Base-by-base conservation (phyloP, 2,797 vertebrate species). In the Dryobates pubescens region DNA sequence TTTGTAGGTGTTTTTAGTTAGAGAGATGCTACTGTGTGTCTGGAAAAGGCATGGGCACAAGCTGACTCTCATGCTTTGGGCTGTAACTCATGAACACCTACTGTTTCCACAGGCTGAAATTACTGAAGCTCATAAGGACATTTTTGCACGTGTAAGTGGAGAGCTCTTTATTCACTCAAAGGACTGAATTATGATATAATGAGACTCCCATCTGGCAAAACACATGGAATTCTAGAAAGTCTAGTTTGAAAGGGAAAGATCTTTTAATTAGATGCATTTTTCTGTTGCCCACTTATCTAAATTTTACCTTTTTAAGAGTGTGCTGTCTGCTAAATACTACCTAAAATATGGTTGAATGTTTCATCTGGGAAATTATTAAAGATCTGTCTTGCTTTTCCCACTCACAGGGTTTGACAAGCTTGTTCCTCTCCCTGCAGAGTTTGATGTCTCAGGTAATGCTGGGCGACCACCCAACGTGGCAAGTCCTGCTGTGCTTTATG, bases 401-500 rank as follows among this genome's bases (percentile, higher is more conserved):
- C 53, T 70, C 0, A 0, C 43, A 19, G 78, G 30, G 61, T 30
- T 32, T 82, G 89, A 47, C 27, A 80, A 30, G 10, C 27, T 23
- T 65, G 30, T 6, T 80, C 38, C 62, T 36, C 34, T 72, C 57
- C 72, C 80, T 0, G 2, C 84, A 59, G 84, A 30, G 79, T 20
- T 1, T 30, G 43, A 24, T 3, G 38, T 30, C 89, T 59, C 59
- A 2, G 47, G 47, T 10, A 17, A 5, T 5, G 64, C 87, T 7
- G 34, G 24, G 32, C 77, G 90, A 85, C 89, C 92, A 91, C 87
- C 92, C 93, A 90, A 2, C 0, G 3, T 11, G 80, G 32, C 22
- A 23, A 2, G 19, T 51, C 84, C 82, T 36, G 45, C 81, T 5
- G 3, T 1, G 5, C n/a, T 71, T 17, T 2, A 6, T 0, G 3